Base-by-base conservation (phyloP, 2,888 invertebrate genomes). In the Toxonevra muliebris region DNA sequence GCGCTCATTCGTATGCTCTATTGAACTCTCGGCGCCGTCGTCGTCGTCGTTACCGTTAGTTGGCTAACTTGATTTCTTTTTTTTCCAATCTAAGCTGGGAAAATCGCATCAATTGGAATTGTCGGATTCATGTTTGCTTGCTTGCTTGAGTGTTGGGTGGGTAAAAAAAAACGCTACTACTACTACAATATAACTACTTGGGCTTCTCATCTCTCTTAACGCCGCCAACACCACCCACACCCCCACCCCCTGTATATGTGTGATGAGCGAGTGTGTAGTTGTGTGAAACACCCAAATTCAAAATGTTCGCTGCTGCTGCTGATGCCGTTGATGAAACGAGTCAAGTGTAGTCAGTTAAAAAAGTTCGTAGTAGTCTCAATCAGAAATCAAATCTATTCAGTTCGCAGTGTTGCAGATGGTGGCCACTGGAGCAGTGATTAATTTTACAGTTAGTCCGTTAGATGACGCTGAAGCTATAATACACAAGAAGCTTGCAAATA, bases 391-490 rank as follows among this genome's bases (percentile, higher is more conserved):
- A 74, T 71, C 72, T 69, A 71, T 70, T 71, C 70, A 68, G 71
- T 72, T 71, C 72, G 71, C 71, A 72, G 75, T 72, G 74, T 74
- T 74, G 76, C 77, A 77, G 78, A 78, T 79, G 76, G 77, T 76
- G 73, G 73, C 75, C 75, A 73, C 73, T 74, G 73, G 69, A 76
- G 77, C 80, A 78, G 77, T 82, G 81, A 82, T 82, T 82, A 82
- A 79, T 82, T 82, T 82, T 80, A 80, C 81, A 76, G 81, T 77
- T 80, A 82, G 81, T 82, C 79, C 82, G 76, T 75, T 81, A 79
- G 77, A 79, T 80, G 83, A 80, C 78, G 78, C 77, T 78, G 81
- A 81, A 77, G 76, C 75, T 69, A 72, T 70, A 72, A 71, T 71
- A 73, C 70, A 70, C 54, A 68, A 61, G 59, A 61, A 59, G 64